phyloP scores from a whole-genome alignment of 2,797 vertebrate species.

The Nannoperca obscura region DNA sequence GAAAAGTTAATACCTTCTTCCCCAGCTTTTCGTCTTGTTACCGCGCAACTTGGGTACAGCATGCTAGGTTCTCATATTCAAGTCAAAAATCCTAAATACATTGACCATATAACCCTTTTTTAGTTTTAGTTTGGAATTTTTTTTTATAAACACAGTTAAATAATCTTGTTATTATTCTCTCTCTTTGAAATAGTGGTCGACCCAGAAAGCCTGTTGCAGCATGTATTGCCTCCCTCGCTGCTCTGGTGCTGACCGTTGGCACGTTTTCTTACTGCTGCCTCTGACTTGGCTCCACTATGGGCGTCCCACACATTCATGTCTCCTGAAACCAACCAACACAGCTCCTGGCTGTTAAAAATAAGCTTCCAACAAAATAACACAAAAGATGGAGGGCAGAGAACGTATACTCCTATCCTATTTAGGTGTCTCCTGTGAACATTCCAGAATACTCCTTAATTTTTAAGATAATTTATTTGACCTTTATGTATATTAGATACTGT shows the following conservation, averaged over 20 bases:
- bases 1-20: too few species aligned
- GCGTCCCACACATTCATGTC: slow-evolving; percentile 40
- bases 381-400: background rate
- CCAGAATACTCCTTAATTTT: background rate
- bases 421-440: too few species aligned
- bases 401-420: background rate
- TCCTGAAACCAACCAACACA: slow-evolving; percentile 35
- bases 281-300: slow-evolving; percentile 7
- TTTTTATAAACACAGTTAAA: background rate
- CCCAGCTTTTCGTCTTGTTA: too few species aligned
- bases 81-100: too few species aligned
- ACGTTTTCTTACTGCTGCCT: slow-evolving; percentile 17
- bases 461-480: background rate
- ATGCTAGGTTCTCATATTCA: too few species aligned
- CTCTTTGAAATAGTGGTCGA: background rate
- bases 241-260: slow-evolving; percentile 25
- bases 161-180: background rate
- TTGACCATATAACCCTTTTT: background rate
- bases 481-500: background rate
- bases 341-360: slow-evolving; percentile 11
- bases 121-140: background rate
- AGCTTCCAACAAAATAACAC: background rate
- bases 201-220: background rate
- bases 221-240: background rate
- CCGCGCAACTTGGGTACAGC: too few species aligned